Base-by-base conservation (phyloP, 2,888 invertebrate species). In the Nephrotoma flavescens region DNA sequence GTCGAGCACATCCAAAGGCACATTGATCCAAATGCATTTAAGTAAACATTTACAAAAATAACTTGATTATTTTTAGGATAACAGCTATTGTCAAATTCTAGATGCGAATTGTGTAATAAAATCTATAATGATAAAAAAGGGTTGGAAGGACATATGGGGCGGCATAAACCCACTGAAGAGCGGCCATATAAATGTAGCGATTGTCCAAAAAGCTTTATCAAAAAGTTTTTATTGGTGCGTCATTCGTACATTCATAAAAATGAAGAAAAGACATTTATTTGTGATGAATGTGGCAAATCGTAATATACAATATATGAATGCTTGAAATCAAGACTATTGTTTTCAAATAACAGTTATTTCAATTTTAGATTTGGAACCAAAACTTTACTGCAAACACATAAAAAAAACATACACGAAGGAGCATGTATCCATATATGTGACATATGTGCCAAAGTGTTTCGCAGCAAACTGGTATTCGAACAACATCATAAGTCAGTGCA, bases 371-470 rank as follows among this genome's bases (percentile, higher is more conserved):
- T 91, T 87, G 89, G 90, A n/a, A 90, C 89, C 42, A 88, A 89
- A 42, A 89, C 89, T 12, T 88, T 90, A 31, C 88, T 91, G 0
- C 89, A 89, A 31, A 89, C 90, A 6, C 91, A 91, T 86, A 89
- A 90, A 0, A 90, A 89, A 87, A 90, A 89, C 88, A 45, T 86
- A 19, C 86, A 45, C 11, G 86, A 86, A 45, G 45, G 19, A 9
- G 45, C 45, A 9, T 86, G 19, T 19, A 45, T 45, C 45, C 86
- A 86, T 19, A 19, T 86, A 9, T 87, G 87, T 86, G 87, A 91
- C 88, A 90, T 91, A 7, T 91, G 91, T 45, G 91, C 91, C 2
- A 91, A 91, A 88, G 90, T 90, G 5, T 91, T 91, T 86, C 89
- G 90, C 0, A 91, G 90, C 3, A 89, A 90, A 11, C 89, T 90